Percentiles rank a stretch among this genome's conserved stretches.
Evolutionary conservation across 2,888 invertebrate genomes (phyloP).

Genomic region (Nezara viridula): DNA sequence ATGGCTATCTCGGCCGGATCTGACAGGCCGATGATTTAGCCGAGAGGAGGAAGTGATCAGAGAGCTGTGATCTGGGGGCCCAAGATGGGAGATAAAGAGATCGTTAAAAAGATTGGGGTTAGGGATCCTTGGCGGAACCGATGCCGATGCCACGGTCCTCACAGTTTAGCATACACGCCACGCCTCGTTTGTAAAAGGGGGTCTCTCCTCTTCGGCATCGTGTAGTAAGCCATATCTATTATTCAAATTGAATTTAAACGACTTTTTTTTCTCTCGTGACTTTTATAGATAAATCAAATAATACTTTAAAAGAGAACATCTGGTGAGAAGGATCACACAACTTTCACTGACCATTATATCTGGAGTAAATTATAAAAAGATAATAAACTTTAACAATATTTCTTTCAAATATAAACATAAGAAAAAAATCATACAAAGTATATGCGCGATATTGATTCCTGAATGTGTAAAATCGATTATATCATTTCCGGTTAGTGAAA

Average conservation of each 20-base stretch:
- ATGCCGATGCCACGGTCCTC: not conserved
- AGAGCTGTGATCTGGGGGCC: not conserved
- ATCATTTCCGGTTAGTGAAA: too few relatives aligned
- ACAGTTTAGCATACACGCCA: not conserved
- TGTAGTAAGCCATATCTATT: not conserved
- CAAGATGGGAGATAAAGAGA: not conserved
- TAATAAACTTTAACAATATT: too few relatives aligned
- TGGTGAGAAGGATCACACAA: too few relatives aligned
- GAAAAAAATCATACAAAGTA: too few relatives aligned
- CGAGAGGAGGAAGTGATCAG: slow-evolving; percentile 28
- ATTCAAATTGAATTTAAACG: not conserved
- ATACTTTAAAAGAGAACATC: not conserved
- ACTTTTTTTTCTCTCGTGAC: not conserved
- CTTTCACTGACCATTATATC: too few relatives aligned
- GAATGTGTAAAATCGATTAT: too few relatives aligned
- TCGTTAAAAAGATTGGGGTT: slow-evolving; percentile 26
- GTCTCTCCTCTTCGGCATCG: not conserved
- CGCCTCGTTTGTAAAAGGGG: slow-evolving; percentile 17
- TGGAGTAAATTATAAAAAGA: too few relatives aligned
- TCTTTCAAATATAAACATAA: too few relatives aligned
- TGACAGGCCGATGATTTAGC: slow-evolving; percentile 34
- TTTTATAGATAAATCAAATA: not conserved
- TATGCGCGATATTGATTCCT: too few relatives aligned
- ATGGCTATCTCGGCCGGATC: not conserved
- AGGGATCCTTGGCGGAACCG: not conserved